phyloP scores from a whole-genome alignment of 2,888 invertebrate genomes.

The Drosophila nr. perissopoda region DNA sequence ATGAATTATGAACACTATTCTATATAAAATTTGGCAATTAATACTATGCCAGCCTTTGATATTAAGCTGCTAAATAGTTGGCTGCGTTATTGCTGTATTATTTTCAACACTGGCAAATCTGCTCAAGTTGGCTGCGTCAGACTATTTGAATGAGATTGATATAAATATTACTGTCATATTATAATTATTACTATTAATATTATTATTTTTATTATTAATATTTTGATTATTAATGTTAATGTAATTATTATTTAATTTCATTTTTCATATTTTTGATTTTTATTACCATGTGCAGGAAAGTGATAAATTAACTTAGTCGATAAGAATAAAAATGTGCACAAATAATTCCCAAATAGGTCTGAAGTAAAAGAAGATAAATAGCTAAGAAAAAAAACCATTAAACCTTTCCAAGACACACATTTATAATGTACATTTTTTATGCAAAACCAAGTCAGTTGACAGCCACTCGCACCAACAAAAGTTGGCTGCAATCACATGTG shows the following conservation, averaged over 20 bases:
- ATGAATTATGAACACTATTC: neutral
- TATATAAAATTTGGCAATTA: neutral
- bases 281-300: too few relatives aligned
- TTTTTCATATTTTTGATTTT: too few relatives aligned
- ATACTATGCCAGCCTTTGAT: neutral
- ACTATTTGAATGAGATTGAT: too few relatives aligned
- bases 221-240: neutral
- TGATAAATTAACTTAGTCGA: too few relatives aligned
- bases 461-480: neutral
- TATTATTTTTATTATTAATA: too few relatives aligned
- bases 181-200: too few relatives aligned
- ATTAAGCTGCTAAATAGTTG: neutral
- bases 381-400: neutral
- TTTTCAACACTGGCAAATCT: too few relatives aligned
- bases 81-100: neutral
- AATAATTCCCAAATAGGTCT: too few relatives aligned
- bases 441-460: neutral
- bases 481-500: slow-evolving; percentile 5
- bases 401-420: neutral
- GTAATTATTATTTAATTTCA: too few relatives aligned
- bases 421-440: neutral
- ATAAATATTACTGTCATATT: too few relatives aligned
- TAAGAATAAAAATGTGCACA: too few relatives aligned
- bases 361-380: fast-evolving
- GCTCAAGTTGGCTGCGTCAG: too few relatives aligned